Base-by-base conservation (phyloP, 2,888 invertebrate species). In the Aphidoletes aphidimyza region DNA sequence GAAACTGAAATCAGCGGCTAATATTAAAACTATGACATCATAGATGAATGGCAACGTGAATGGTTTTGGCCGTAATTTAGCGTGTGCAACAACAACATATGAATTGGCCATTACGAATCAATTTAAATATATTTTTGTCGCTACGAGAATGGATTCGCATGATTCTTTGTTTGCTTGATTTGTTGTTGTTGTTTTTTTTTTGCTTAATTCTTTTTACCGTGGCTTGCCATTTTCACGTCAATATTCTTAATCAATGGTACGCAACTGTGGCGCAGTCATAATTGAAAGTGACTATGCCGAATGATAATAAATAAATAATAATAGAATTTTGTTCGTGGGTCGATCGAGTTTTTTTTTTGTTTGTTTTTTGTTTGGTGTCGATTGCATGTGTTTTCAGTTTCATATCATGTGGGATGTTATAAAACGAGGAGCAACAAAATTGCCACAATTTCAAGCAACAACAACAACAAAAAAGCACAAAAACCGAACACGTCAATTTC, bases 21-120 rank as follows among this genome's bases (percentile, higher is more conserved):
- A 69, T 69, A 69, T 69, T 69, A 69, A 69, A 69, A 69, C 69
- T 69, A 69, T 69, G 69, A 69, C 69, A 69, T 69, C 69, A 69
- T 69, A 69, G 69, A 54, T 22, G 54, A 54, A 54, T 54, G 54
- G 54, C n/a, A n/a, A n/a, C n/a, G n/a, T n/a, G n/a, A n/a, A n/a
- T n/a, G n/a, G n/a, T n/a, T n/a, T n/a, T n/a, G n/a, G n/a, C n/a
- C n/a, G n/a, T n/a, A n/a, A n/a, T 69, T 22, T 69, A 26, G 69
- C 69, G 17, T 54, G 54, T 69, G 34, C 34, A 54, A 54, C 54
- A 26, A 30, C 69, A 34, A 69, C 26, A 69, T 69, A 30, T 14
- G 69, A 69, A 30, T 69, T 69, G 69, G 69, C 69, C 22, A 54
- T 47, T 54, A 22, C 54, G 54, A 54, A 54, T 54, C 54, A 22